A percentile compares a stretch with the other conserved stretches of the same genome.
phyloP scores from a whole-genome alignment of 2,888 invertebrate genomes.

The Agelastica alni region DNA sequence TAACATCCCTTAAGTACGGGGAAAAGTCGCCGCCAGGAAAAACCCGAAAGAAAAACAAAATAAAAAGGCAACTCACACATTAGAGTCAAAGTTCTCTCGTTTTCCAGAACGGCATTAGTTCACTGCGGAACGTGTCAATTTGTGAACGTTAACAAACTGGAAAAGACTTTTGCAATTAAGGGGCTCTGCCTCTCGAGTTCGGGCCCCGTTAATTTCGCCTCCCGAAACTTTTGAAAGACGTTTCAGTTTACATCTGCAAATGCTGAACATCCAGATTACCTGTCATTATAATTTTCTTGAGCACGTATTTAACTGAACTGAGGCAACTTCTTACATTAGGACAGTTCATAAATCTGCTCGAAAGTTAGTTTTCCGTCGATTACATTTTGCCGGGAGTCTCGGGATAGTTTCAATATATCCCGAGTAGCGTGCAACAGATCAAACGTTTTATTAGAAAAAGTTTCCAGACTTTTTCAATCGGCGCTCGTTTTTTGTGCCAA shows the following conservation, averaged over 20 bases:
- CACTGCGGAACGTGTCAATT: slow-evolving; percentile 52
- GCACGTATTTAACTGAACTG: slow-evolving; percentile 45
- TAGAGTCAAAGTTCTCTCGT: slow-evolving; percentile 5
- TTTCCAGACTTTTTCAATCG: slow-evolving; percentile 13
- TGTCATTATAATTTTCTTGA: slow-evolving; percentile 48
- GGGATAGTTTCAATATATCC: slow-evolving; percentile 36
- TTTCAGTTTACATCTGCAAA: slow-evolving; percentile 44
- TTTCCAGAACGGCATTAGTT: slow-evolving; percentile 8
- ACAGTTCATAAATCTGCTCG: slow-evolving; percentile 44
- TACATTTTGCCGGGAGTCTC: slow-evolving; percentile 33
- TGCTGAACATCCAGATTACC: slow-evolving; percentile 45
- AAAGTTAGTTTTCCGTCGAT: slow-evolving; percentile 41
- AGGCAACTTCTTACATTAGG: slow-evolving; percentile 45
- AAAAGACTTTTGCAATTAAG: slow-evolving; percentile 56
- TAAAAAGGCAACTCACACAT: slow-evolving; percentile 1
- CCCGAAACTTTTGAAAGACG: slow-evolving; percentile 37
- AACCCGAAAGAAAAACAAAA: not conserved
- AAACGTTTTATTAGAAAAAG: slow-evolving; percentile 35
- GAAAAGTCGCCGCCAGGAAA: no score
- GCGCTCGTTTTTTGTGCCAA: not conserved
- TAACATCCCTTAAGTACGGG: no score
- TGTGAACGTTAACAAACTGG: slow-evolving; percentile 55
- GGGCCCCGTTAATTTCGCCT: slow-evolving; percentile 44
- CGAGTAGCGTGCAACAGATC: slow-evolving; percentile 33
- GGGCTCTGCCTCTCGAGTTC: slow-evolving; percentile 42